These are phyloP conservation scores for Ginglymostoma cirratum DNA, from an alignment of 2,113 vertebrate genomes.

Conservation along the genomic window DNA sequence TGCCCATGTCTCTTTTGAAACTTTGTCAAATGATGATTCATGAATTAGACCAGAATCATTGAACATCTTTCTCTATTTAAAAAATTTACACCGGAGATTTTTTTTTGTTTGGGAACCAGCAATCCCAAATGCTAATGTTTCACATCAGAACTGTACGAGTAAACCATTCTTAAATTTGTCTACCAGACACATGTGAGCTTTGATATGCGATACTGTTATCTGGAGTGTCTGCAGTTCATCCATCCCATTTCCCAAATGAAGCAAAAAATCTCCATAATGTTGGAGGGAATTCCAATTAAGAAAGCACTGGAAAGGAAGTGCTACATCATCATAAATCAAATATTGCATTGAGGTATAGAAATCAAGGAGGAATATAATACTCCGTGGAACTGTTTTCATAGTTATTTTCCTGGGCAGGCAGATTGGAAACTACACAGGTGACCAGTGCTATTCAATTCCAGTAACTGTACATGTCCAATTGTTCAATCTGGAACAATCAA, in stretches of 20 bases:
- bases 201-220: conserved; percentile 14
- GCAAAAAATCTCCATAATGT: neutral
- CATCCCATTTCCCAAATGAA: conserved; percentile 21
- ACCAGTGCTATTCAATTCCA: neutral
- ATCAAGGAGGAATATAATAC: neutral
- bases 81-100: neutral
- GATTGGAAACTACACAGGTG: neutral
- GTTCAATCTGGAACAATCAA: neutral
- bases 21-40: neutral
- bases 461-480: neutral
- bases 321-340: conserved; percentile 33
- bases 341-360: neutral
- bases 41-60: neutral
- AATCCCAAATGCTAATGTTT: neutral
- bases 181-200: neutral
- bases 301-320: neutral
- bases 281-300: conserved; percentile 22
- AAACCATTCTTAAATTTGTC: neutral
- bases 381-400: neutral
- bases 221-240: conserved; percentile 21
- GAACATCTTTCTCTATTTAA: neutral
- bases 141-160: neutral
- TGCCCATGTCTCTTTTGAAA: neutral
- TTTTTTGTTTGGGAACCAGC: neutral
- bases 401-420: neutral